These are phyloP conservation scores for Macrocentrus cingulum DNA, from an alignment of 1,140 invertebrate species.

Conservation along the genomic window DNA sequence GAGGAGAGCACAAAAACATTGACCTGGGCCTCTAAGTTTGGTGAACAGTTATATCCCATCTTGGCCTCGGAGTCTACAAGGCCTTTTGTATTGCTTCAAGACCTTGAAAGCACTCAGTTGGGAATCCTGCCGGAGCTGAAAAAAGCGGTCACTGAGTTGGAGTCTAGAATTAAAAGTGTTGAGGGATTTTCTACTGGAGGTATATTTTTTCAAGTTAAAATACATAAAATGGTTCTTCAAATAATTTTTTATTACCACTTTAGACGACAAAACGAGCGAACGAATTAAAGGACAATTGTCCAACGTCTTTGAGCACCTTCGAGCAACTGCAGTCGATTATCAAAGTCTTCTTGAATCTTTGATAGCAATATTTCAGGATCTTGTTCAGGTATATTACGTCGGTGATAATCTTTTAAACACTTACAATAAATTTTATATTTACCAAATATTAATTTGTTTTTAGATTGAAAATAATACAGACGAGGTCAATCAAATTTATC, in stretches of 20 bases:
- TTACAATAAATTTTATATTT: neutral
- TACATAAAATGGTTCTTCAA: neutral
- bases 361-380: constrained; percentile 69
- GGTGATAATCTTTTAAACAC: neutral
- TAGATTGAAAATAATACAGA: constrained; percentile 47
- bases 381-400: constrained; percentile 63
- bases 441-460: constrained; percentile 16
- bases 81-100: constrained; percentile 61
- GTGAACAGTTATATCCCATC: constrained; percentile 76
- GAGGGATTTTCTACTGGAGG: constrained; percentile 59
- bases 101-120: constrained; percentile 65
- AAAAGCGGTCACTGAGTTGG: constrained; percentile 70
- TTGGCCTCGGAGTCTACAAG: constrained; percentile 67
- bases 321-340: constrained; percentile 72
- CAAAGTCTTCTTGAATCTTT: constrained; percentile 73
- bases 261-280: constrained; percentile 49
- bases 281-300: constrained; percentile 65
- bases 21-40: constrained; percentile 73
- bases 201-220: constrained; percentile 30
- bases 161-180: constrained; percentile 69
- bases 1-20: constrained; percentile 79
- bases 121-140: constrained; percentile 66
- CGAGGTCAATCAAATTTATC: constrained; percentile 22
- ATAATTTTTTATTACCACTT: constrained; percentile 21
- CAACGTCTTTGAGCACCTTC: constrained; percentile 69